Conservation (phyloP, 1,140 invertebrate genomes). For the Batillaria attramentaria region DNA sequence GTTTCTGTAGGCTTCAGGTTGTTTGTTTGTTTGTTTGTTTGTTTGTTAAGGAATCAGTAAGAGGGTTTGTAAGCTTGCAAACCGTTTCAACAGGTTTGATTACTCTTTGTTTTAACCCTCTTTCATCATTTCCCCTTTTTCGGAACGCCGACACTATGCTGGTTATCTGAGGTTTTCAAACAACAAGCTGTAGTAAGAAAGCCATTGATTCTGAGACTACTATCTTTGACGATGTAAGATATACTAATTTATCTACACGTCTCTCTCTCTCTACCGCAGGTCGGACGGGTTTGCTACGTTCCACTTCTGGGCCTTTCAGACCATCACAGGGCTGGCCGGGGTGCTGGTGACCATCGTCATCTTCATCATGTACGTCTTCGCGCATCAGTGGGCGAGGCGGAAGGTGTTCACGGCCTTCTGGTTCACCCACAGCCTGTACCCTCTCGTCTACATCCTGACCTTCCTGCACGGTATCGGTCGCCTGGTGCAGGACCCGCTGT, state of each 20-base stretch:
- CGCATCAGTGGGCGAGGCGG: conserved; percentile 91
- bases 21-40: no score
- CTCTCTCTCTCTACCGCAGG: conserved; percentile 46
- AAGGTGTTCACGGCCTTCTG: conserved; percentile 79
- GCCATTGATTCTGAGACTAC: no score
- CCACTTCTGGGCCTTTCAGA: conserved; percentile 61
- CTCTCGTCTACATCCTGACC: conserved; percentile 89
- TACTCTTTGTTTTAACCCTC: no score
- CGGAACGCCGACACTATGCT: neutral
- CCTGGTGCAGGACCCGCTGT: conserved; percentile 82
- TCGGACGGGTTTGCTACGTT: conserved; percentile 56
- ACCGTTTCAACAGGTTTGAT: no score
- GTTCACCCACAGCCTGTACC: conserved; percentile 93
- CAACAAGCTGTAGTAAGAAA: no score
- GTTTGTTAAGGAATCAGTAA: no score
- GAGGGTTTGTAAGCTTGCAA: no score
- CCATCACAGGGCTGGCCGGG: conserved; percentile 84
- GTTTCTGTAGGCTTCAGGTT: no score
- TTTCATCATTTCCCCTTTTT: no score
- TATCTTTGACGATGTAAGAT: no score
- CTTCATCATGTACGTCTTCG: conserved; percentile 97
- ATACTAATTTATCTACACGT: no score
- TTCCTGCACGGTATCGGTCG: conserved; percentile 92
- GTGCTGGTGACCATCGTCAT: conserved; percentile 92
- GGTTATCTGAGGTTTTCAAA: neutral